Percentiles rank a stretch among this genome's conserved stretches.
Evolutionary conservation across 1,140 invertebrate genomes (phyloP).

Genomic region (Bradynema listronoti): DNA sequence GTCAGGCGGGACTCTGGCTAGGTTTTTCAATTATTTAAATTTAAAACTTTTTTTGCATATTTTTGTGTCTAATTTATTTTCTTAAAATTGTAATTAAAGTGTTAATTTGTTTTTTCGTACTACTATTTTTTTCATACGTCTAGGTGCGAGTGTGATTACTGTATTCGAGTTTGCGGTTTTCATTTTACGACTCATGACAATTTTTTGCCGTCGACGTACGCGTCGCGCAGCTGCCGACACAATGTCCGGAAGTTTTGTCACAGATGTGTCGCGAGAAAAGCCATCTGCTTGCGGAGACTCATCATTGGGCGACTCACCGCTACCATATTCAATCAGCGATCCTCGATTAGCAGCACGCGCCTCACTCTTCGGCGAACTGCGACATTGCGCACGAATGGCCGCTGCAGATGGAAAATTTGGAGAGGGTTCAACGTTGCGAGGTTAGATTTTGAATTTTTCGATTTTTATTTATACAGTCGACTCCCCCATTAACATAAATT

Average conservation of each 20-base stretch:
- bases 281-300: not conserved
- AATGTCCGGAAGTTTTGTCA: slow-evolving; percentile 4
- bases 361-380: too few species aligned
- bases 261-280: slow-evolving; percentile 11
- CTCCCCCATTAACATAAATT: too few species aligned
- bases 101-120: too few species aligned
- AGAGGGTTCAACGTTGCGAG: too few species aligned
- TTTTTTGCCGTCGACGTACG: slow-evolving; percentile 25
- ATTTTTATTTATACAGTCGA: too few species aligned
- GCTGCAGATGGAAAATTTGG: too few species aligned
- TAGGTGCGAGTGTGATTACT: slow-evolving; percentile 29
- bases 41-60: too few species aligned
- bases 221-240: slow-evolving; percentile 2
- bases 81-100: too few species aligned
- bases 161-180: slow-evolving; percentile 36
- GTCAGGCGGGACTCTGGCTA: slow-evolving; percentile 50
- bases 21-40: slow-evolving; percentile 19
- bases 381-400: too few species aligned
- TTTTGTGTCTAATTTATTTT: too few species aligned
- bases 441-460: too few species aligned
- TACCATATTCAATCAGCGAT: slow-evolving; percentile 1
- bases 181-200: slow-evolving; percentile 29
- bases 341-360: not conserved
- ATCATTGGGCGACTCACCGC: not conserved
- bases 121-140: not conserved